Evolutionary conservation across 2,797 vertebrate species (phyloP).

Genomic region (Pteropus rufus): DNA sequence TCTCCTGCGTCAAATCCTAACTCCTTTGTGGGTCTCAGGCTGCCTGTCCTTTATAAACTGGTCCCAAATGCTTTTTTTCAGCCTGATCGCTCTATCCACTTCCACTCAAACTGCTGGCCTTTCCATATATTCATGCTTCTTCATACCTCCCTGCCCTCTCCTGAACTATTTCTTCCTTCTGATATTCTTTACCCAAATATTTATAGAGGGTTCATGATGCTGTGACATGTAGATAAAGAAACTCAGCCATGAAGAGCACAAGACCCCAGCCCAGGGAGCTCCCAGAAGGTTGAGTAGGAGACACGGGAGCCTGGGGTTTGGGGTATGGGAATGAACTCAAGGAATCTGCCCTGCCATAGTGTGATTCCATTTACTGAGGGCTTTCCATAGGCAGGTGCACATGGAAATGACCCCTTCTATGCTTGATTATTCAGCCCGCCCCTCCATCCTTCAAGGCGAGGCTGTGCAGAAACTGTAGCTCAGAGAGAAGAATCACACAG

Average conservation of each 20-base stretch:
- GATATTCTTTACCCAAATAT: not conserved
- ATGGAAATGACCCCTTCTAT: not conserved
- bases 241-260: not conserved
- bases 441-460: not conserved
- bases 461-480: not conserved
- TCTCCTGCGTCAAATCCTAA: not conserved
- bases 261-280: not conserved
- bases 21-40: not conserved
- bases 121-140: not conserved
- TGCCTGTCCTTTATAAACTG: not conserved
- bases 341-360: not conserved
- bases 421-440: too few species aligned
- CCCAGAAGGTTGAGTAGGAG: not conserved
- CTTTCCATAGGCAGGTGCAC: not conserved
- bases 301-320: not conserved
- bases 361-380: not conserved
- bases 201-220: too few species aligned
- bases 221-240: not conserved
- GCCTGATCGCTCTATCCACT: not conserved
- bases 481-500: not conserved
- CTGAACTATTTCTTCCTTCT: not conserved
- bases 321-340: not conserved
- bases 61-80: not conserved
- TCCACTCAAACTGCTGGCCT: not conserved
- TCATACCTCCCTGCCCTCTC: not conserved